phyloP scores from a whole-genome alignment of 2,888 invertebrate genomes.

The Tetanocera ferruginea region DNA sequence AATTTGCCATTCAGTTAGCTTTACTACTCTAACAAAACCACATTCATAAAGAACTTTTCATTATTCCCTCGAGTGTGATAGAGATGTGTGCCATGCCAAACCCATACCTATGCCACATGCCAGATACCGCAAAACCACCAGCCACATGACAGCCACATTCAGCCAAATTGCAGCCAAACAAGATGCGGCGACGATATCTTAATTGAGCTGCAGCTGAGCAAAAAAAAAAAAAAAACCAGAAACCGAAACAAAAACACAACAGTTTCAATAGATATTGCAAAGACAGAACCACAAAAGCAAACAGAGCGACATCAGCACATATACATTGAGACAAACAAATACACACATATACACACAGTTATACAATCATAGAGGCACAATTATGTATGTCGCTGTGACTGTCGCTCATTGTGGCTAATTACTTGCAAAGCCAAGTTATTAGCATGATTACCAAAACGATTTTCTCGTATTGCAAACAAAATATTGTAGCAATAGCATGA shows the following conservation, averaged over 20 bases:
- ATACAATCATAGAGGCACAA: no score
- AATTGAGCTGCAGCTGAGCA: constrained; percentile 15
- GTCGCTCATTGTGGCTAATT: constrained; percentile 10
- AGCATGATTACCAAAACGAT: constrained; percentile 25
- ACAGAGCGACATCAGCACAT: neutral
- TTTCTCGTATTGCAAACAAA: constrained; percentile 16
- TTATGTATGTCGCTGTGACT: neutral
- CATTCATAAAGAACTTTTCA: no score
- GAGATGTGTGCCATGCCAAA: no score
- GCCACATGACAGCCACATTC: no score
- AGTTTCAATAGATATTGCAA: neutral
- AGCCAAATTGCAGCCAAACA: constrained; percentile 23
- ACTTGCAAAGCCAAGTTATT: constrained; percentile 33
- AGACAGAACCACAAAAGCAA: neutral
- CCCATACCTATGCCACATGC: no score
- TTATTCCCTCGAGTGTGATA: no score
- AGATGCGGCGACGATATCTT: constrained; percentile 22
- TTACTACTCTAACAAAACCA: no score
- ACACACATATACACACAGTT: neutral
- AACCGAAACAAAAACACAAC: neutral
- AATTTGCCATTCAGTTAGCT: no score
- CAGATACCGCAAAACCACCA: no score
- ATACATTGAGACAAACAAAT: no score
- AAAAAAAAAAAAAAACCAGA: neutral
- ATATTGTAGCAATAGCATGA: neutral